Conservation (phyloP, 2,888 invertebrate genomes). For the Leptura quadrifasciata region DNA sequence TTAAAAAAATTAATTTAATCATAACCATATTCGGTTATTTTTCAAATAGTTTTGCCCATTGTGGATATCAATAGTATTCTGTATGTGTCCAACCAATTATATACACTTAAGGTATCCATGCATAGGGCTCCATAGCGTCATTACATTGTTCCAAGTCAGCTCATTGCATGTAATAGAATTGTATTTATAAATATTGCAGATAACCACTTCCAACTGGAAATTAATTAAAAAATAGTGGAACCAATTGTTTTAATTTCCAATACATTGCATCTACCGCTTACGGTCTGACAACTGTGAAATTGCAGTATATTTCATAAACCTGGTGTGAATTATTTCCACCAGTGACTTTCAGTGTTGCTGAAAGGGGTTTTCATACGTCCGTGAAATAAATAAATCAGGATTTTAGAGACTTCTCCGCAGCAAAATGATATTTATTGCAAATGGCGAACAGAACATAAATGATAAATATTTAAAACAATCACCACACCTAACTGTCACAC, state of each 20-base stretch:
- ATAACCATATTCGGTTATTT: too few relatives aligned
- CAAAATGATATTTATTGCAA: too few relatives aligned
- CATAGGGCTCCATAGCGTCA: neutral
- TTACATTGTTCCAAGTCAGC: neutral
- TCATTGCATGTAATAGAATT: neutral
- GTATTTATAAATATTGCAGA: neutral
- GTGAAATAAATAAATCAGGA: neutral
- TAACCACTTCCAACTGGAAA: neutral
- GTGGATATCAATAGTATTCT: neutral
- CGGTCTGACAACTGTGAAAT: neutral
- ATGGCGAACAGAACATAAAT: too few relatives aligned
- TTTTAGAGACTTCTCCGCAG: too few relatives aligned
- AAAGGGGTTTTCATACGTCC: neutral
- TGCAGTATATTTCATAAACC: neutral
- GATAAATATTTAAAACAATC: too few relatives aligned
- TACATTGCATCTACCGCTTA: neutral
- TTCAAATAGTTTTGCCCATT: too few relatives aligned
- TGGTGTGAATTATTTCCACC: neutral
- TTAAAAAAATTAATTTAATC: too few relatives aligned
- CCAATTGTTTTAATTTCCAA: constrained; percentile 1
- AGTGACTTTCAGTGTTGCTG: neutral
- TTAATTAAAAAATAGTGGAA: neutral
- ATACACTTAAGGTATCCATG: neutral
- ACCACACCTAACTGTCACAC: too few relatives aligned
- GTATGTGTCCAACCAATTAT: neutral